Evolutionary conservation across 1,140 invertebrate species (phyloP).

Genomic region (Venustaconcha ellipsiformis): DNA sequence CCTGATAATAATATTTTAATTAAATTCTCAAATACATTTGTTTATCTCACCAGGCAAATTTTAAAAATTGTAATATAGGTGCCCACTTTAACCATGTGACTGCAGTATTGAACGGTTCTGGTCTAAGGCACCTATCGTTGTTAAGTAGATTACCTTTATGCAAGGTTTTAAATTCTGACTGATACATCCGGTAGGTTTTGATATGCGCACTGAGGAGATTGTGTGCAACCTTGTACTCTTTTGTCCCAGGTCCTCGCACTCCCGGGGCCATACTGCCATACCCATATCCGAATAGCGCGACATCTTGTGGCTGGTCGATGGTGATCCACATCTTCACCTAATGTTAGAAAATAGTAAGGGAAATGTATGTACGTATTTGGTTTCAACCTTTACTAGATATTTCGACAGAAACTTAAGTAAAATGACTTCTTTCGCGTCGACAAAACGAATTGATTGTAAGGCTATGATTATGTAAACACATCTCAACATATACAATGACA

Average conservation of each 20-base stretch:
- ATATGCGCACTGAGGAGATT: constrained; percentile 60
- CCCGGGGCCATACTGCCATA: constrained; percentile 40
- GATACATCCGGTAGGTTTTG: constrained; percentile 41
- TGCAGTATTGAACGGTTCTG: neutral
- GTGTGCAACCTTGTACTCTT: constrained; percentile 41
- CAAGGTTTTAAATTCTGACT: constrained; percentile 31
- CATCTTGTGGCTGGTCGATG: constrained; percentile 62
- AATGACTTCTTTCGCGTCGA: too few species aligned
- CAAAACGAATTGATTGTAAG: neutral
- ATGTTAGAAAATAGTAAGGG: neutral
- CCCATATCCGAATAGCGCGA: constrained; percentile 51
- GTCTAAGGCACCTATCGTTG: too few species aligned
- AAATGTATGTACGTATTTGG: neutral
- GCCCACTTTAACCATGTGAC: neutral
- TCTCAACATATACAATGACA: too few species aligned
- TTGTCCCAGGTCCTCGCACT: constrained; percentile 5
- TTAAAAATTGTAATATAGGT: neutral
- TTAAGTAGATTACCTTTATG: constrained; percentile 41
- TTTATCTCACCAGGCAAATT: neutral
- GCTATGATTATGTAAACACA: neutral
- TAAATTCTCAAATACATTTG: too few species aligned
- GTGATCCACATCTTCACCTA: constrained; percentile 67
- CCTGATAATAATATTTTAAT: too few species aligned
- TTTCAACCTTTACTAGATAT: too few species aligned
- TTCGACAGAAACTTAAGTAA: neutral